phyloP scores from a whole-genome alignment of 2,113 vertebrate species.

The Alectura lathami region DNA sequence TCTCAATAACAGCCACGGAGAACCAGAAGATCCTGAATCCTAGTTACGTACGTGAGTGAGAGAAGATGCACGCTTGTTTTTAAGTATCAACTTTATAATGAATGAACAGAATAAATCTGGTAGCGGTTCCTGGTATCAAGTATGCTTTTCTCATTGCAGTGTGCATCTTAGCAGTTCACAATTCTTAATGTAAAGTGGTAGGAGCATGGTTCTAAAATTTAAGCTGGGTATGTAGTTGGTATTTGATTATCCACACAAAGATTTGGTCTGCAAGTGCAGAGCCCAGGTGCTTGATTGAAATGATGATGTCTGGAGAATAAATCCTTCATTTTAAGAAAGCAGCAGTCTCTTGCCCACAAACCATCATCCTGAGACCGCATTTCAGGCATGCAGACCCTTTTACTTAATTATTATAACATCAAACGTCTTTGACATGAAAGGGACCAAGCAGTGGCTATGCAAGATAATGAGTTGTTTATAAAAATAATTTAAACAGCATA shows the following conservation, averaged over 20 bases:
- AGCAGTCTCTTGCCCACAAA: slow-evolving; percentile 35
- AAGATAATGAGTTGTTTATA: slow-evolving; percentile 66
- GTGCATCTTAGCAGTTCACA: rapidly evolving
- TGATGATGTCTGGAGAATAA: background rate
- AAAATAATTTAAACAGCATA: slow-evolving; percentile 62
- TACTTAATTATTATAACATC: slow-evolving; percentile 64
- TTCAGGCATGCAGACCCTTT: slow-evolving; percentile 34
- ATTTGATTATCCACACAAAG: background rate
- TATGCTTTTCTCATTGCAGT: background rate
- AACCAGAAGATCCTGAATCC: background rate
- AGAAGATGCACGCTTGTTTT: background rate
- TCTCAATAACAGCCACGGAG: background rate
- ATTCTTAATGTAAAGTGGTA: background rate
- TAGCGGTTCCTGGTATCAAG: background rate
- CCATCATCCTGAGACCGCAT: background rate
- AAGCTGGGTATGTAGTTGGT: background rate
- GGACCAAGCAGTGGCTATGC: slow-evolving; percentile 59
- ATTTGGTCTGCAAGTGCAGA: background rate
- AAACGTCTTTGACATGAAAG: slow-evolving; percentile 55
- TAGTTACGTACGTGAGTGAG: background rate
- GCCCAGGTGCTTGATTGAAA: background rate
- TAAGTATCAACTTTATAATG: background rate
- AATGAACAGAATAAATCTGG: background rate
- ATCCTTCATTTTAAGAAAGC: background rate
- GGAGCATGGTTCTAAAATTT: background rate